Conservation (phyloP, 2,888 invertebrate species). For the Drosophila leonis region DNA sequence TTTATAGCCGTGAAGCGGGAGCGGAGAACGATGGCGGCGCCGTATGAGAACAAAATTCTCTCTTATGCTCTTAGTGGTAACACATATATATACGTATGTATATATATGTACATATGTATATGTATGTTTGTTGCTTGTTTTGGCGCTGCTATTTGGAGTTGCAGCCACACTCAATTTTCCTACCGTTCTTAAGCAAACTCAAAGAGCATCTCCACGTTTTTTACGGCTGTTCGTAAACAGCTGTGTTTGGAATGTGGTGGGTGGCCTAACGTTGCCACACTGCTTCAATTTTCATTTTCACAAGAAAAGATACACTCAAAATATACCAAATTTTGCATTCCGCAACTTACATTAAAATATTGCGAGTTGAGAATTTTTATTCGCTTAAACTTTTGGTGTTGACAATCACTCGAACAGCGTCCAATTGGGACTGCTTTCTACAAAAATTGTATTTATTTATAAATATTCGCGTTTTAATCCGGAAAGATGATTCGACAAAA, state of each 20-base stretch:
- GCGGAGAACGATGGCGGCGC: constrained; percentile 20
- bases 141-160: constrained; percentile 36
- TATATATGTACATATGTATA: not conserved
- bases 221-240: constrained; percentile 49
- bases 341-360: constrained; percentile 33
- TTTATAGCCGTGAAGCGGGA: constrained; percentile 62
- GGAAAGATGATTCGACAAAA: constrained; percentile 42
- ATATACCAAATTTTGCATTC: constrained; percentile 9
- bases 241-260: constrained; percentile 40
- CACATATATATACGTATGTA: not conserved
- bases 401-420: constrained; percentile 24
- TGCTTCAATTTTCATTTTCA: not conserved
- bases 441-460: constrained; percentile 64
- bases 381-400: constrained; percentile 17
- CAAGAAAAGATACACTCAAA: not conserved
- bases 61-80: constrained; percentile 3
- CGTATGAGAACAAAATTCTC: constrained; percentile 22
- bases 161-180: constrained; percentile 24
- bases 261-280: constrained; percentile 49
- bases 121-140: constrained; percentile 9
- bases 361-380: constrained; percentile 2
- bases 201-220: constrained; percentile 57
- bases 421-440: constrained; percentile 42
- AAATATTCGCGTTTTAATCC: constrained; percentile 47
- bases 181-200: constrained; percentile 25